phyloP scores from a whole-genome alignment of 2,888 invertebrate genomes.

The Pollenia labialis region DNA sequence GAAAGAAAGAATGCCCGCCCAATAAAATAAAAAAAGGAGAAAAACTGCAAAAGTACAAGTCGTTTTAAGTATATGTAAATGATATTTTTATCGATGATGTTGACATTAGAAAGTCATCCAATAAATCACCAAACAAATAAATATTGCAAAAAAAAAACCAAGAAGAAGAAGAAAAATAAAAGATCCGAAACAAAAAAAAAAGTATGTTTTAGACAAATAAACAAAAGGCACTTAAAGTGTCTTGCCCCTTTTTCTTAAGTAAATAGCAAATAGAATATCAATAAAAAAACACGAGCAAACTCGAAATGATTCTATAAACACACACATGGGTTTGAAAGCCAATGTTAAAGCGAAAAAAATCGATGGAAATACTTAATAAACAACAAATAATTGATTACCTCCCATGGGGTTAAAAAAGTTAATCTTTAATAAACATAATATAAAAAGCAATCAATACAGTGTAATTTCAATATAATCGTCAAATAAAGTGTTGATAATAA shows the following conservation, averaged over 20 bases:
- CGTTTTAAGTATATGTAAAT: constrained; percentile 58
- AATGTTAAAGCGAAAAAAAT: constrained; percentile 9
- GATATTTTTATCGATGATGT: constrained; percentile 66
- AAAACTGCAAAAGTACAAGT: constrained; percentile 11
- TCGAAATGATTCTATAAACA: constrained; percentile 7
- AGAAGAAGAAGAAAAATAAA: constrained; percentile 16
- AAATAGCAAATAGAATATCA: constrained; percentile 32
- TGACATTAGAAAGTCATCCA: constrained; percentile 62
- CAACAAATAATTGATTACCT: constrained; percentile 67
- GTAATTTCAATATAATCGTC: too few species aligned
- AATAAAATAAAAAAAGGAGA: background rate
- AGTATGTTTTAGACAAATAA: constrained; percentile 24
- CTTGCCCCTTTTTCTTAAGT: constrained; percentile 15
- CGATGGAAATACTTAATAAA: constrained; percentile 50
- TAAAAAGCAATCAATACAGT: background rate
- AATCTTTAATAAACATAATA: constrained; percentile 29
- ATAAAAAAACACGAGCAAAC: constrained; percentile 9
- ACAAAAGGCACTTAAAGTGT: constrained; percentile 28
- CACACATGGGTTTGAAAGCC: constrained; percentile 17
- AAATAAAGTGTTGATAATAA: too few species aligned
- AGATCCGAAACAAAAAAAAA: constrained; percentile 15
- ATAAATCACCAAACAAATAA: constrained; percentile 68
- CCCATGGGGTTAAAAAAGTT: constrained; percentile 48
- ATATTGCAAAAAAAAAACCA: constrained; percentile 26
- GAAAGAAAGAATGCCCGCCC: background rate